Conservation (phyloP, 2,888 invertebrate genomes). For the Candidula unifasciata region DNA sequence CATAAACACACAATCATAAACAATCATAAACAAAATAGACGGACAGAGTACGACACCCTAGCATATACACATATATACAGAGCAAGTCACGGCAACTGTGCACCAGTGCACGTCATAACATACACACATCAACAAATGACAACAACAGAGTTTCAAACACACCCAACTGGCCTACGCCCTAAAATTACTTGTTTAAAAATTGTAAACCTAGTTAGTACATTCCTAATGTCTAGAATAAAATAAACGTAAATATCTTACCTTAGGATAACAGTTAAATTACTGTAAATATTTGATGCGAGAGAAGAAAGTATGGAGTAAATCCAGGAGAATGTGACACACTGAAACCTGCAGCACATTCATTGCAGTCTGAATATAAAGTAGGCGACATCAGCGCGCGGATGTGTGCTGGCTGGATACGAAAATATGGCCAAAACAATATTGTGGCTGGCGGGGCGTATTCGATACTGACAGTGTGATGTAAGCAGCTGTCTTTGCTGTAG, state of each 20-base stretch:
- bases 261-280: too few relatives aligned
- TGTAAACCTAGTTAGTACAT: not conserved
- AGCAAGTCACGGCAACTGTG: too few relatives aligned
- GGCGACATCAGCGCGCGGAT: constrained; percentile 3
- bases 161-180: not conserved
- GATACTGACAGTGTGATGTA: not conserved
- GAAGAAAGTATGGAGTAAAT: not conserved
- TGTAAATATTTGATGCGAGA: too few relatives aligned
- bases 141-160: not conserved
- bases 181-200: not conserved
- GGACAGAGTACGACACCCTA: too few relatives aligned
- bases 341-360: not conserved
- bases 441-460: not conserved
- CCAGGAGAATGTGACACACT: not conserved
- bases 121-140: not conserved
- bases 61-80: too few relatives aligned
- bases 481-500: too few relatives aligned
- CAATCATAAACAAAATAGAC: too few relatives aligned
- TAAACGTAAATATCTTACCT: not conserved
- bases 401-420: constrained; percentile 12
- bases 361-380: not conserved
- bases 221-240: not conserved
- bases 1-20: too few relatives aligned
- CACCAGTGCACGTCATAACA: not conserved
- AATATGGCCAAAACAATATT: constrained; percentile 15